These are phyloP conservation scores for Agapornis roseicollis DNA, from an alignment of 2,113 vertebrate species.

Conservation along the genomic window DNA sequence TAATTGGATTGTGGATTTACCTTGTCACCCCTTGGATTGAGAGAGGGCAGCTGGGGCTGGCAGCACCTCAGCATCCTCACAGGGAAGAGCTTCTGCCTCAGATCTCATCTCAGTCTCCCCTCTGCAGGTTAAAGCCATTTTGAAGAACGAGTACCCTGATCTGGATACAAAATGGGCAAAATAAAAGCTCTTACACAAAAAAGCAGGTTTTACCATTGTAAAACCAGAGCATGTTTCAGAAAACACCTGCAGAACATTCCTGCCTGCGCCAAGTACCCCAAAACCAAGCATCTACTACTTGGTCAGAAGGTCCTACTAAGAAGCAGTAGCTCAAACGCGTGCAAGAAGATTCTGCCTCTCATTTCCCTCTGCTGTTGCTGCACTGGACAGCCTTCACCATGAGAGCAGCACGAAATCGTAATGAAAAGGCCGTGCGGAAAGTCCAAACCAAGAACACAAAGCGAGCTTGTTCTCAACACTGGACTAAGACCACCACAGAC, in stretches of 20 bases:
- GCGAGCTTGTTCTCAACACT: rapidly evolving
- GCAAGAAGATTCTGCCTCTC: background rate
- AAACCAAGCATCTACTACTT: background rate
- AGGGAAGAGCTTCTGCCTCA: background rate
- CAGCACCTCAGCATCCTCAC: background rate
- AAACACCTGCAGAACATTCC: background rate
- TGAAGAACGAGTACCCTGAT: too few species aligned
- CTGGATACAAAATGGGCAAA: background rate
- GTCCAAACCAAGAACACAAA: background rate
- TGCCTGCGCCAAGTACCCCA: too few species aligned
- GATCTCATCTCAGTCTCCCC: background rate
- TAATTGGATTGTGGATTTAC: background rate
- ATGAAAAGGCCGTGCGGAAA: background rate
- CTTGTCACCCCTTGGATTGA: background rate
- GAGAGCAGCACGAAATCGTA: background rate
- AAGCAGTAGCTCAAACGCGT: background rate
- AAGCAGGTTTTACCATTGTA: background rate
- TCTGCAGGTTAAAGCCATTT: background rate
- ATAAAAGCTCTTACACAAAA: rapidly evolving
- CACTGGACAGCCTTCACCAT: background rate
- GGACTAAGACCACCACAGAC: background rate
- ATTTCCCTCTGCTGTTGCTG: background rate
- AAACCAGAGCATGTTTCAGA: background rate
- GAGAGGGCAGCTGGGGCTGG: background rate
- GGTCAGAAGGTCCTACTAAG: background rate